phyloP scores from a whole-genome alignment of 1,140 invertebrate genomes.

The Neocloeon triangulifer region DNA sequence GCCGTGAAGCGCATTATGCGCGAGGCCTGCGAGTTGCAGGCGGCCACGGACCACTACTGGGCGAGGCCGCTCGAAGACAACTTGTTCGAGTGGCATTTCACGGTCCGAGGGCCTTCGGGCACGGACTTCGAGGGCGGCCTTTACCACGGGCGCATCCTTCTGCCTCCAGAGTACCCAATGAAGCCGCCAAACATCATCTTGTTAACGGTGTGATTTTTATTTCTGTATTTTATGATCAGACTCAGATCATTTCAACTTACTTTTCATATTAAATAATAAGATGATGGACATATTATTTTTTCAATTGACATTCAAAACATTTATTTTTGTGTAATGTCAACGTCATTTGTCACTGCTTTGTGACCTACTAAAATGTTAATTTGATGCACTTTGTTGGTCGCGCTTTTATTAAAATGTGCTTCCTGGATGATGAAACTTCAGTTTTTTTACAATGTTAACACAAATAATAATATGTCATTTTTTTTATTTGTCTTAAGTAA shows the following conservation, averaged over 20 bases:
- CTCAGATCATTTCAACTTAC: too few relatives aligned
- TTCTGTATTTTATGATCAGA: not conserved
- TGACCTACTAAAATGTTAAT: too few relatives aligned
- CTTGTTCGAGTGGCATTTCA: constrained; percentile 97
- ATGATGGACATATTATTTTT: too few relatives aligned
- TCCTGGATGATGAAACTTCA: too few relatives aligned
- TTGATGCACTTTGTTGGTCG: too few relatives aligned
- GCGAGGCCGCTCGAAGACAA: constrained; percentile 86
- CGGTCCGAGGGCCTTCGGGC: constrained; percentile 63
- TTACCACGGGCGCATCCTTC: constrained; percentile 77
- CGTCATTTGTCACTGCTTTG: too few relatives aligned
- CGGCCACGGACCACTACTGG: constrained; percentile 75
- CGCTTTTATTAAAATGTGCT: too few relatives aligned
- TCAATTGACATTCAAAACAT: too few relatives aligned
- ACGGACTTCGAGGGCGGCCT: constrained; percentile 76
- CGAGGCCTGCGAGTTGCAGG: constrained; percentile 67
- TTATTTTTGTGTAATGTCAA: too few relatives aligned
- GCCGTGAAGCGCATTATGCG: constrained; percentile 86
- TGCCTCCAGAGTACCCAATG: constrained; percentile 90
- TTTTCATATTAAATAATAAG: too few relatives aligned
- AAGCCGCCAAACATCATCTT: constrained; percentile 91
- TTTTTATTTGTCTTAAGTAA: not conserved
- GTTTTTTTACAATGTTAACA: too few relatives aligned
- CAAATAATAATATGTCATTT: constrained; percentile 1
- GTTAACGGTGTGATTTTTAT: constrained; percentile 44